Base-by-base conservation (phyloP, 1,140 invertebrate genomes). In the Sycophila sp. region DNA sequence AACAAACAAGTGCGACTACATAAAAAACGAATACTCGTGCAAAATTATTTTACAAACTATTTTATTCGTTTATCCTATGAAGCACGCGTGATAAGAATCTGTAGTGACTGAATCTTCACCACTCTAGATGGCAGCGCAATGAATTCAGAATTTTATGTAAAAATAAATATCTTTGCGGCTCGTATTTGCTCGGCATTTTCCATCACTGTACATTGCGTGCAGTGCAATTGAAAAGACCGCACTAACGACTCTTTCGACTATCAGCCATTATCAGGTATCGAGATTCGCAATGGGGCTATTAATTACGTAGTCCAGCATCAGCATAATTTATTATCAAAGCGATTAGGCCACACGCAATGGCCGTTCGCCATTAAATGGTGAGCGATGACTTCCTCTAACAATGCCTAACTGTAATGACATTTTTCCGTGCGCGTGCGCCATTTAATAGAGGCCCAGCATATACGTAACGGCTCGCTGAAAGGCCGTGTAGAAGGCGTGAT, bases 381-480 rank as follows among this genome's bases (percentile, higher is more conserved):
- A 60, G 69, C 55, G 32, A 65, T 38, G 38, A 59, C 60, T 71
- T 56, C 40, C 60, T 56, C 19, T 10, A 34, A 66, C 58, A 72
- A 72, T 62, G 42, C 32, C 45, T 56, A 67, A 62, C 64, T 36
- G 63, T 62, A 67, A 67, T 55, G 63, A 71, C 64, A 67, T 62
- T 72, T 67, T 67, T 72, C 69, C 64, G 45, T 51, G 69, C 17
- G 51, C 59, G 13, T 42, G 53, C 28, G 51, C 17, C 51, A 64
- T 63, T 49, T 49, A 47, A 65, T 58, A 19, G 24, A 55, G 19
- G 2, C 13, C 15, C 7, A 0, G 40, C 7, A n/a, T 22, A 47
- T 32, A 47, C 17, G 15, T 58, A 64, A 63, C 24, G 49, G 32
- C 62, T 59, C n/a, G 55, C 42, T 65, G 51, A 40, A 65, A 71